Evolutionary conservation across 2,888 invertebrate species (phyloP).

Genomic region (Cryptus viduatorius): DNA sequence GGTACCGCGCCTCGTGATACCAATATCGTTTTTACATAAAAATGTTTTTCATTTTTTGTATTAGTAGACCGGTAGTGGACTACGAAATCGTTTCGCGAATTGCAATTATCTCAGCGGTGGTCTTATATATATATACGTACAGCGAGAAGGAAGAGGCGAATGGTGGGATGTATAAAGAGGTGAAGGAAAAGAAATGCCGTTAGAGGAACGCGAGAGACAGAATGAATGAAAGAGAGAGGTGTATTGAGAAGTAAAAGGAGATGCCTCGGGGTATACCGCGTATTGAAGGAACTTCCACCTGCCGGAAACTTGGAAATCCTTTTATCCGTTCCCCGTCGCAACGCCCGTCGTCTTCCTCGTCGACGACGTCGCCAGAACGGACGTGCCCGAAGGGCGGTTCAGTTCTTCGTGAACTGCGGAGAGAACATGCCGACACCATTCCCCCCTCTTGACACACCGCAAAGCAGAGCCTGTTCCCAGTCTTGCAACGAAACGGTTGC

Average conservation of each 20-base stretch:
- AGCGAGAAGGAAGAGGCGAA: neutral
- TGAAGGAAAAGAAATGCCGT: constrained; percentile 28
- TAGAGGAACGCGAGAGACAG: constrained; percentile 13
- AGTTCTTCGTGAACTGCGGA: constrained; percentile 40
- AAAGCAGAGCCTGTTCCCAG: constrained; percentile 3
- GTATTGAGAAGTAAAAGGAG: constrained; percentile 23
- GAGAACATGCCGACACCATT: constrained; percentile 17
- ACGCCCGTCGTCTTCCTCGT: constrained; percentile 47
- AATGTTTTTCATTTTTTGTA: neutral
- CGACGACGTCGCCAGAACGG: constrained; percentile 39
- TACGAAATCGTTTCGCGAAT: constrained; percentile 56
- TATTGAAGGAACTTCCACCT: constrained; percentile 66
- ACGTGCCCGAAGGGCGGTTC: constrained; percentile 60
- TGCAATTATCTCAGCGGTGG: constrained; percentile 34
- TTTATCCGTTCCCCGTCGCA: constrained; percentile 62
- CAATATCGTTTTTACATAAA: no score
- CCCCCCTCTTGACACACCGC: constrained; percentile 28
- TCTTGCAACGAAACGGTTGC: constrained; percentile 5
- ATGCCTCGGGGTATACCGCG: constrained; percentile 60
- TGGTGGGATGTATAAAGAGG: constrained; percentile 7
- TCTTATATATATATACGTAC: constrained; percentile 27
- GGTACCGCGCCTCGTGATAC: no score
- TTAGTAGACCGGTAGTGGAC: constrained; percentile 26
- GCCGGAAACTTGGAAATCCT: constrained; percentile 68
- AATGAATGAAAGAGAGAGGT: constrained; percentile 12